A percentile compares a stretch with the other conserved stretches of the same genome.
Evolutionary conservation across 2,113 vertebrate species (phyloP).

Genomic region (Sphaerodactylus townsendi): DNA sequence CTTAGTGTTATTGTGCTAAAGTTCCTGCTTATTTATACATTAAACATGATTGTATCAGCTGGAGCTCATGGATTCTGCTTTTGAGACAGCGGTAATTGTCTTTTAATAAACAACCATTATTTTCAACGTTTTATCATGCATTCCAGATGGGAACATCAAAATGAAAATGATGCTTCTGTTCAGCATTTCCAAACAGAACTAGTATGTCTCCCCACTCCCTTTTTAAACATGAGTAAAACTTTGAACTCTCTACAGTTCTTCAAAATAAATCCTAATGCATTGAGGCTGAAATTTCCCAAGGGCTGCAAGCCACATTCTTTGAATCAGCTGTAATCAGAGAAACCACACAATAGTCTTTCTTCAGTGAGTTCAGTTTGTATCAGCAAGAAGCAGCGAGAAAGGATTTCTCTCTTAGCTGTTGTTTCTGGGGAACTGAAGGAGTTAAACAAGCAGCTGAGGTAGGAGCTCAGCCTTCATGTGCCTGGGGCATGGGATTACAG

Average conservation of each 20-base stretch:
- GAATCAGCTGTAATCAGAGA: not conserved
- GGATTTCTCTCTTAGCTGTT: not conserved
- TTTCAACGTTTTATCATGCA: not conserved
- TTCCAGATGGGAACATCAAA: not conserved
- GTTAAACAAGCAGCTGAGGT: constrained; percentile 12
- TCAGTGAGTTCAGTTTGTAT: not conserved
- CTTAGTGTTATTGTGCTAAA: not conserved
- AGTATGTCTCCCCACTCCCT: not conserved
- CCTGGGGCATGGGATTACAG: constrained; percentile 31
- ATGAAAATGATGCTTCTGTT: not conserved
- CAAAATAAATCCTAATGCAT: not conserved
- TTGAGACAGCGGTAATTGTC: not conserved
- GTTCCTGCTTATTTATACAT: not conserved
- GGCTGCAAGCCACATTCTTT: not conserved
- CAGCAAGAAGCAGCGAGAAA: not conserved
- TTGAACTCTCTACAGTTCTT: not conserved
- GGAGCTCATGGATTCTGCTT: not conserved
- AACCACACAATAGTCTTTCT: not conserved
- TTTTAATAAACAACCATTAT: not conserved
- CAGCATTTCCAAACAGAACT: not conserved
- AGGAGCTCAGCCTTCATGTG: constrained; percentile 35
- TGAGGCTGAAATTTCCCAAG: not conserved
- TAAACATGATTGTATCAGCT: not conserved
- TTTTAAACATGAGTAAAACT: not conserved
- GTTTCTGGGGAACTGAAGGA: constrained; percentile 15